These are phyloP conservation scores for Bucco capensis DNA, from an alignment of 2,113 vertebrate species.

Conservation along the genomic window DNA sequence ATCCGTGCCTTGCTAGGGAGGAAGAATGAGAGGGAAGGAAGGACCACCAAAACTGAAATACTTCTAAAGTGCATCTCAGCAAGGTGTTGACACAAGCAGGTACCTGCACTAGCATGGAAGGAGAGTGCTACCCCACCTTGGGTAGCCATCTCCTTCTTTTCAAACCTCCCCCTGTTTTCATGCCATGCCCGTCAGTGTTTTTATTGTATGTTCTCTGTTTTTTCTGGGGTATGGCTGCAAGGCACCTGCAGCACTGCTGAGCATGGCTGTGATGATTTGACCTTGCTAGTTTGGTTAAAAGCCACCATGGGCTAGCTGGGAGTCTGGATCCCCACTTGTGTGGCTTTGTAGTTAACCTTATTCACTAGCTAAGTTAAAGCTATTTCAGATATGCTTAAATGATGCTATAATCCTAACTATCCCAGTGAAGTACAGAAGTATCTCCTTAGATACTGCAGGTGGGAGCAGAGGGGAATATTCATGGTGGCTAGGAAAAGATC, in stretches of 20 bases:
- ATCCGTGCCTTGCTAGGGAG: not conserved
- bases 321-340: not conserved
- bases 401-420: not conserved
- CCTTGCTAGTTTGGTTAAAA: not conserved
- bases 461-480: not conserved
- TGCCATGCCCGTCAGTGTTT: not conserved
- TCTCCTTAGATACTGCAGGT: not conserved
- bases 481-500: not conserved
- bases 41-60: not conserved
- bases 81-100: not conserved
- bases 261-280: not conserved
- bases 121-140: not conserved
- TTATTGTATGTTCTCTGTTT: fast-evolving
- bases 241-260: not conserved
- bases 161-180: not conserved
- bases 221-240: not conserved
- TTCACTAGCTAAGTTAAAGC: not conserved
- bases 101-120: not conserved
- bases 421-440: not conserved
- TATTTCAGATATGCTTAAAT: not conserved
- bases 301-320: not conserved
- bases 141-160: not conserved
- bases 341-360: not conserved
- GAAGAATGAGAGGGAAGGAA: not conserved
- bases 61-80: not conserved